phyloP scores from a whole-genome alignment of 2,888 invertebrate genomes.

The Cordilura impudica region DNA sequence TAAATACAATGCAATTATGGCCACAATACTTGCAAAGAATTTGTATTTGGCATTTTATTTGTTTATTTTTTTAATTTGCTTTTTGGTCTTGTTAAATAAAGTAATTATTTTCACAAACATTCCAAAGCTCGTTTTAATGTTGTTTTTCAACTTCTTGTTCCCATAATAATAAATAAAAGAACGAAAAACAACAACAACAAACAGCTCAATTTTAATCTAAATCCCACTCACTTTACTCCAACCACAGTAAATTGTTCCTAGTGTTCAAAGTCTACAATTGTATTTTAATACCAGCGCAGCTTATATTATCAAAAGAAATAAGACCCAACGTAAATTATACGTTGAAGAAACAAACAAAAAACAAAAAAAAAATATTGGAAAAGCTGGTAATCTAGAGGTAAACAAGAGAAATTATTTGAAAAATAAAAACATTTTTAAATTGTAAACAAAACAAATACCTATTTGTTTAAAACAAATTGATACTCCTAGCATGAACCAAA shows the following conservation, averaged over 20 bases:
- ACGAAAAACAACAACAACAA: slow-evolving; percentile 31
- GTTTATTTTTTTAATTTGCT: not conserved
- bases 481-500: no score
- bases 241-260: slow-evolving; percentile 10
- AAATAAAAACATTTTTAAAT: no score
- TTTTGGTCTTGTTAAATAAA: slow-evolving; percentile 32
- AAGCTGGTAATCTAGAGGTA: no score
- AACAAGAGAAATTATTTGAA: no score
- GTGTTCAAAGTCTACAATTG: slow-evolving; percentile 57
- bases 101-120: slow-evolving; percentile 59
- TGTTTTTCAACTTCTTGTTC: slow-evolving; percentile 61
- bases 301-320: no score
- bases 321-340: no score
- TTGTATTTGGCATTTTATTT: not conserved
- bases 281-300: slow-evolving; percentile 30
- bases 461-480: no score
- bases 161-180: slow-evolving; percentile 55
- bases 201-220: slow-evolving; percentile 54
- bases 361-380: no score
- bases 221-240: slow-evolving; percentile 55
- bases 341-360: no score
- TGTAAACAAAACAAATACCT: no score
- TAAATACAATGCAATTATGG: no score
- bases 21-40: not conserved
- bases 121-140: slow-evolving; percentile 56